Evolutionary conservation across 2,888 invertebrate genomes (phyloP).

Genomic region (Herminia tarsipennalis): DNA sequence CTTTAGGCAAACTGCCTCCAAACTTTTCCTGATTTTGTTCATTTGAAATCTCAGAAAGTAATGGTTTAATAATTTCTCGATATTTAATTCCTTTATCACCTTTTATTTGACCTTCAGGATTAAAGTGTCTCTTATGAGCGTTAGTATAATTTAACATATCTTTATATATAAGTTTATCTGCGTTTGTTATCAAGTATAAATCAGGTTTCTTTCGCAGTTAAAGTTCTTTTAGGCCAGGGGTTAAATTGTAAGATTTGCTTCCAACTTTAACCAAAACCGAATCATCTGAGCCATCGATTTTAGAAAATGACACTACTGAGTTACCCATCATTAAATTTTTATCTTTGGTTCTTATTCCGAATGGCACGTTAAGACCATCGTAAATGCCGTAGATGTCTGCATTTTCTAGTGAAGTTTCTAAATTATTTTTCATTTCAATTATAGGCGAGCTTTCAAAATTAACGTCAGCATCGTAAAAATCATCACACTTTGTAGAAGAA

Average conservation of each 20-base stretch:
- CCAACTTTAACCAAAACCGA: background rate
- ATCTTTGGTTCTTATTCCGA: constrained; percentile 12
- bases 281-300: background rate
- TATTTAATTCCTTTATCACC: constrained; percentile 4
- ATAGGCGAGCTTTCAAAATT: too few species aligned
- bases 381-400: constrained; percentile 8
- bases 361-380: constrained; percentile 9
- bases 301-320: constrained; percentile 1
- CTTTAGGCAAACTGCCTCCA: constrained; percentile 14
- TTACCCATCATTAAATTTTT: constrained; percentile 16
- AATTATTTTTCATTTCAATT: too few species aligned
- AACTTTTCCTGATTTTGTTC: constrained; percentile 3
- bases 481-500: too few species aligned
- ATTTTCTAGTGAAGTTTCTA: too few species aligned
- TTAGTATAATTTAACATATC: constrained; percentile 9
- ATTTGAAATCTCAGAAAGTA: background rate
- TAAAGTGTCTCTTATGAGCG: background rate
- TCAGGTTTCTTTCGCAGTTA: constrained; percentile 12
- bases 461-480: too few species aligned
- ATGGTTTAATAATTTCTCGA: background rate
- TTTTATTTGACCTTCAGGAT: background rate
- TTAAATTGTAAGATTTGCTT: background rate
- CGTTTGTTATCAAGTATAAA: constrained; percentile 1
- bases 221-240: constrained; percentile 13
- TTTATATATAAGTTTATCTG: constrained; percentile 19